phyloP scores from a whole-genome alignment of 2,113 vertebrate genomes.

The Cyphomyrus discorhynchus region DNA sequence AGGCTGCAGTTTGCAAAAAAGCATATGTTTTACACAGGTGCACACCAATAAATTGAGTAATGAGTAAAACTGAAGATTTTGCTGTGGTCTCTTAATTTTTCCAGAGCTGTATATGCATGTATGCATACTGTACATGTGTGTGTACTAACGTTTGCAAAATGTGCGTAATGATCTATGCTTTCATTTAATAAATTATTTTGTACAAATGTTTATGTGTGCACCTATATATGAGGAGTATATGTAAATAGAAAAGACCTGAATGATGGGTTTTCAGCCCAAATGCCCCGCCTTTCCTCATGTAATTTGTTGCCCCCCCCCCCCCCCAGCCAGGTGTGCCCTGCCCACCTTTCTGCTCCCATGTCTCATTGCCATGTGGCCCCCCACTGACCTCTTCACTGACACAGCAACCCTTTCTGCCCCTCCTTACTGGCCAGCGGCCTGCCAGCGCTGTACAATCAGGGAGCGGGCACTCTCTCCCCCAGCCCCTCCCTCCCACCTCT shows the following conservation, averaged over 20 bases:
- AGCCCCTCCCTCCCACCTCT: not conserved
- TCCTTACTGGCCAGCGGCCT: constrained; percentile 8
- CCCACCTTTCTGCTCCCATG: not conserved
- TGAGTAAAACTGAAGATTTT: no score
- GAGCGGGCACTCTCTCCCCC: not conserved
- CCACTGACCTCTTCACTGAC: not conserved
- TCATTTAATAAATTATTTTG: not conserved
- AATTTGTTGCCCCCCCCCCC: not conserved
- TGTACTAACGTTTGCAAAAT: not conserved
- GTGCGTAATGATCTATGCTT: not conserved
- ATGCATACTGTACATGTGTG: not conserved
- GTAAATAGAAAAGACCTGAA: not conserved
- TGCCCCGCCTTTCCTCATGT: not conserved
- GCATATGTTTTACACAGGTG: no score
- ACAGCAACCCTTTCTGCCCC: not conserved
- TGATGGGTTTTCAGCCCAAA: not conserved
- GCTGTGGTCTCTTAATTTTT: no score
- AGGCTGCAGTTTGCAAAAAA: no score
- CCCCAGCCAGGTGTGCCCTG: not conserved
- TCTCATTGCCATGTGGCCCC: not conserved
- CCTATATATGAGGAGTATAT: not conserved
- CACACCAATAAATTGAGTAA: no score
- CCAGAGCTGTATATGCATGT: not conserved
- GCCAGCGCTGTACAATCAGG: not conserved
- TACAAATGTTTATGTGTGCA: not conserved